Conservation (phyloP, 2,888 invertebrate genomes). For the Hanleya hanleyi region DNA sequence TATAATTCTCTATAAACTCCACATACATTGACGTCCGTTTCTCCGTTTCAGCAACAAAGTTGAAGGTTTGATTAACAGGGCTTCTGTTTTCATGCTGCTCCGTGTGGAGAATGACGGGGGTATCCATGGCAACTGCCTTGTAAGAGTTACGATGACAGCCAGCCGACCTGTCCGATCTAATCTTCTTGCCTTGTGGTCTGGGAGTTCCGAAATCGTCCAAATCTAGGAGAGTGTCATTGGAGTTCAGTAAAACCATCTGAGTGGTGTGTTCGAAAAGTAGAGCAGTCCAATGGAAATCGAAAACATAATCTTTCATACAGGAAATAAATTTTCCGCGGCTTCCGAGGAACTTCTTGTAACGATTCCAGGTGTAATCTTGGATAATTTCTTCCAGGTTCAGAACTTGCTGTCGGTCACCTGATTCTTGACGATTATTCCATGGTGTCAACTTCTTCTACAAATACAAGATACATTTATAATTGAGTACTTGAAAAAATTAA, state of each 20-base stretch:
- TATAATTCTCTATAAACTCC: neutral
- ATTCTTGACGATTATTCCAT: too few species aligned
- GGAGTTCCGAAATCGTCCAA: neutral
- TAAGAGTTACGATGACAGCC: too few species aligned
- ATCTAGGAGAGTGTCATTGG: neutral
- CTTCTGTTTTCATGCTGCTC: neutral
- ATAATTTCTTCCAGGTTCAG: neutral
- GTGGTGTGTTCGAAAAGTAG: neutral
- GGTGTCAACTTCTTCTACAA: too few species aligned
- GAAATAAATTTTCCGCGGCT: neutral
- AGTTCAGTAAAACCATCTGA: neutral
- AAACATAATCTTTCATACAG: neutral
- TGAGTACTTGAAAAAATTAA: too few species aligned
- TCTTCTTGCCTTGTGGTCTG: too few species aligned
- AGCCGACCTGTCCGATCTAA: too few species aligned
- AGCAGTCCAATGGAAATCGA: neutral
- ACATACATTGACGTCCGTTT: neutral
- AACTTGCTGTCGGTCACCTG: neutral
- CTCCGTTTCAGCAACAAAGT: neutral
- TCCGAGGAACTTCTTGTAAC: neutral
- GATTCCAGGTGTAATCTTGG: neutral
- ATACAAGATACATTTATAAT: too few species aligned
- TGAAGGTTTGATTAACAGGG: neutral
- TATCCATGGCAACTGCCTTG: too few species aligned
- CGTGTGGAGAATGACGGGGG: neutral